A percentile compares a stretch with the other conserved stretches of the same genome.
Conservation (phyloP, 2,113 vertebrate genomes). For the Orcinus orca region DNA sequence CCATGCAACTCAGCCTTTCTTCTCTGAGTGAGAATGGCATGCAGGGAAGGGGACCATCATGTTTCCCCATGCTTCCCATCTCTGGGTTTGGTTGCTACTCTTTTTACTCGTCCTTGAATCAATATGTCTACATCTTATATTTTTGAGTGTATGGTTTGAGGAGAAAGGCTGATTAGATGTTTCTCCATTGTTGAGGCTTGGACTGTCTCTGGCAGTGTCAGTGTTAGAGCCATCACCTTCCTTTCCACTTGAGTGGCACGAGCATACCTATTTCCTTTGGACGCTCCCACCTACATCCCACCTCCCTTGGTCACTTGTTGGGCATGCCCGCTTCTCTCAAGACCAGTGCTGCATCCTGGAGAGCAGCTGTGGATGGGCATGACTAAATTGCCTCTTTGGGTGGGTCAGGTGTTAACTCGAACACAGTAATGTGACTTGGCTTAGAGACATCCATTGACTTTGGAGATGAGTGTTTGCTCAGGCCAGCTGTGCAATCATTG, state of each 20-base stretch:
- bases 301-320: not conserved
- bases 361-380: not conserved
- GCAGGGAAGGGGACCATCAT: not conserved
- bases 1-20: not conserved
- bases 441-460: not conserved
- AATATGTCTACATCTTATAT: accelerated
- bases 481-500: not conserved
- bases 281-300: not conserved
- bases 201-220: not conserved
- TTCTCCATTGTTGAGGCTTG: not conserved
- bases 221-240: not conserved
- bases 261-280: not conserved
- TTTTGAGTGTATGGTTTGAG: not conserved
- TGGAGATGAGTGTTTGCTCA: not conserved
- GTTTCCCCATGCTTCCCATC: not conserved
- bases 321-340: not conserved
- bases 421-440: not conserved
- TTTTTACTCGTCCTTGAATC: not conserved
- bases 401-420: not conserved
- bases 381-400: not conserved
- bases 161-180: not conserved
- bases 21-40: not conserved
- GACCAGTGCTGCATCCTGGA: not conserved
- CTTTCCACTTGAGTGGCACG: not conserved
- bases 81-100: not conserved